phyloP scores from a whole-genome alignment of 1,140 invertebrate genomes.

The Drosophila neocordata region DNA sequence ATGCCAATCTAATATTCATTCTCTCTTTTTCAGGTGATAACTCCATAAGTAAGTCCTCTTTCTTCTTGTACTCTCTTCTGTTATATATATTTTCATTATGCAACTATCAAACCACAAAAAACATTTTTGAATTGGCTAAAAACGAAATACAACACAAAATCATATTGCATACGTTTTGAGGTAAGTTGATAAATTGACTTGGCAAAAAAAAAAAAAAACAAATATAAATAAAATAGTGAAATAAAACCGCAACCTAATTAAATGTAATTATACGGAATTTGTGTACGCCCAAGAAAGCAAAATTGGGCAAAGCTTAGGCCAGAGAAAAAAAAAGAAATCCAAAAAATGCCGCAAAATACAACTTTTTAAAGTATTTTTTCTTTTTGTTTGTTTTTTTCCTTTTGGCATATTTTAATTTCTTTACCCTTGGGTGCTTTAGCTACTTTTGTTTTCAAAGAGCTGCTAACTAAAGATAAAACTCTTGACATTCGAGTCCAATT shows the following conservation, averaged over 20 bases:
- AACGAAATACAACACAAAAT: slow-evolving; percentile 28
- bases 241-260: slow-evolving; percentile 61
- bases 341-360: slow-evolving; percentile 44
- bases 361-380: slow-evolving; percentile 23
- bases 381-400: slow-evolving; percentile 32
- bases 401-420: slow-evolving; percentile 34
- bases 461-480: slow-evolving; percentile 15
- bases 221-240: neutral
- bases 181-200: slow-evolving; percentile 24
- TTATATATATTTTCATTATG: slow-evolving; percentile 36
- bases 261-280: slow-evolving; percentile 62
- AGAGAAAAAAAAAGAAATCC: slow-evolving; percentile 22
- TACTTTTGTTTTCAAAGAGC: slow-evolving; percentile 21
- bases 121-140: slow-evolving; percentile 61
- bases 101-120: slow-evolving; percentile 53
- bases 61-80: slow-evolving; percentile 25
- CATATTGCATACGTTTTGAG: slow-evolving; percentile 72
- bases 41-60: slow-evolving; percentile 82
- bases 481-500: neutral
- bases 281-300: slow-evolving; percentile 28
- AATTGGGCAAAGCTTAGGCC: slow-evolving; percentile 43
- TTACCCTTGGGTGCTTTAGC: slow-evolving; percentile 40
- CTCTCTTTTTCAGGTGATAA: slow-evolving; percentile 75
- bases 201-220: slow-evolving; percentile 9
- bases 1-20: too few species aligned